Percentiles rank a stretch among this genome's conserved stretches.
phyloP scores from a whole-genome alignment of 2,113 vertebrate species.

The Dasypus novemcinctus region DNA sequence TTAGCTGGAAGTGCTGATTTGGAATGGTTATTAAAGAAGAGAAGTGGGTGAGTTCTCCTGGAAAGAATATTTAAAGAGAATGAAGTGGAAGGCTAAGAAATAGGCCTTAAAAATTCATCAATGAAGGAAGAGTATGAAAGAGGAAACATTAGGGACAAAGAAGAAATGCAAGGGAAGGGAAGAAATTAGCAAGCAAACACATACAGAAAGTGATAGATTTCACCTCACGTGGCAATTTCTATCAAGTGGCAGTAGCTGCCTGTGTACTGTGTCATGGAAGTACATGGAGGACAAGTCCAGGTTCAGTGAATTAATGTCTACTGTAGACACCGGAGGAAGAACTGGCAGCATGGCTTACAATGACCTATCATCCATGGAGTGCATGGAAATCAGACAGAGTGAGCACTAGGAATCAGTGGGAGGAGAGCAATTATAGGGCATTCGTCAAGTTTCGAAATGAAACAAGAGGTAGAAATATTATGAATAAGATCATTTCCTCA shows the following conservation, averaged over 20 bases:
- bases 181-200: neutral
- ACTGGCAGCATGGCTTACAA: neutral
- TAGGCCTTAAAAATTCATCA: conserved; percentile 29
- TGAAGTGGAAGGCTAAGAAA: neutral
- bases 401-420: neutral
- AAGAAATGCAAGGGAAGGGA: conserved; percentile 35
- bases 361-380: neutral
- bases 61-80: neutral
- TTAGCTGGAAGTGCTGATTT: conserved; percentile 51
- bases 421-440: neutral
- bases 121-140: neutral
- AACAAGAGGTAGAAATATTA: neutral
- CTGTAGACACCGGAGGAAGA: neutral
- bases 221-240: neutral
- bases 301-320: conserved; percentile 12
- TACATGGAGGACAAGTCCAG: neutral
- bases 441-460: conserved; percentile 38
- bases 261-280: neutral
- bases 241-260: neutral
- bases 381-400: neutral
- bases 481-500: conserved; percentile 34
- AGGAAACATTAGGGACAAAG: conserved; percentile 10
- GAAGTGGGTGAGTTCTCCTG: conserved; percentile 11
- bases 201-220: conserved; percentile 2
- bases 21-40: conserved; percentile 32